Evolutionary conservation across 2,113 vertebrate species (phyloP), one percentile per base, ranked within the genome.

Genomic region (Pelobates fuscus): DNA sequence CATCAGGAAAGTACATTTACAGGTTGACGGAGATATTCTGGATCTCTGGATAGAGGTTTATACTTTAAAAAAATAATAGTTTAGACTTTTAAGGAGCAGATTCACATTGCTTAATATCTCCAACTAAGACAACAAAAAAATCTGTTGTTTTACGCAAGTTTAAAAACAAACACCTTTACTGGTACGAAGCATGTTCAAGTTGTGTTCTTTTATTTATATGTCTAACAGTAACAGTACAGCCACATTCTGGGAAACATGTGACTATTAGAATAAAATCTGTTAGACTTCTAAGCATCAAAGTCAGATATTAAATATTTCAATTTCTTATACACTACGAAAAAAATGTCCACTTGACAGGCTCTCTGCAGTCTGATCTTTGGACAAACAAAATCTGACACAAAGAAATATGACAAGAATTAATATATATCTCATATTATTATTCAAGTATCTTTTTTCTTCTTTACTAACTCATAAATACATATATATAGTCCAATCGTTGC

Each of bases 31-130:
- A 17, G 2, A 3, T 41, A 41, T 15, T 84, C 24, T 52, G 44
- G 23, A 32, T 52, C n/a, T 37, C 43, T 63, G 21, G 60, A 63
- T 44, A 61, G 24, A 49, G 24, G 26, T 77, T 49, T 23, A 12
- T 81, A 84, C 89, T 91, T 91, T 87, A 91, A 91, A 92, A 92
- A 91, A 91, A 93, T 92, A 91, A 91, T 89, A 17, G 8, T 92
- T 86, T 91, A 84, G 87, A 85, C 89, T 88, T 87, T 88, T 82
- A 88, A 89, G 86, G 84, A 88, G 88, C 87, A 84, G 85, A 85
- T 82, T 88, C 88, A 86, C 85, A 87, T 88, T 85, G 59, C 83
- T 86, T 88, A 88, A 37, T 12, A 90, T 91, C 89, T 90, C 87
- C 89, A 79, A 37, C 84, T 83, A 86, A 84, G 87, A 90, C 91